Conservation (phyloP, 23 tunicate genomes). For the Phallusia fumigata region DNA sequence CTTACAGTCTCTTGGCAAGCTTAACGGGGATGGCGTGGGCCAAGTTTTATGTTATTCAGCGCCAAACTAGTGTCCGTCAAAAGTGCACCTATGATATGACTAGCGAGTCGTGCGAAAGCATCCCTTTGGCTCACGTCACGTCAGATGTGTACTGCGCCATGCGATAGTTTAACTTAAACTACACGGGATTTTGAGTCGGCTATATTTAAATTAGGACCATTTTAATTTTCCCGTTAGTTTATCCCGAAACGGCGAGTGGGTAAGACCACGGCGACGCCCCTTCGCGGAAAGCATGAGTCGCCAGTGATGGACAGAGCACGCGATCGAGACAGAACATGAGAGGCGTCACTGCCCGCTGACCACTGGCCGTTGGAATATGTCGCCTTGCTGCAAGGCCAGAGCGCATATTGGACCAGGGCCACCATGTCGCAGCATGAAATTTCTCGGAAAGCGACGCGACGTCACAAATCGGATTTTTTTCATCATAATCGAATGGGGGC, state of each 20-base stretch:
- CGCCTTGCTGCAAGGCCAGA: constrained; percentile 1
- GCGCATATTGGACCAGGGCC: neutral
- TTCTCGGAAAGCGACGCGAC: neutral
- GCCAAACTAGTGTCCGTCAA: no score
- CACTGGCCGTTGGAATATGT: no score
- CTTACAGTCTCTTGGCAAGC: no score
- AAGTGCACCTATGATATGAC: constrained; percentile 1
- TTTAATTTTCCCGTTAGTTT: neutral
- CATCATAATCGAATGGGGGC: neutral
- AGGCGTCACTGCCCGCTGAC: no score
- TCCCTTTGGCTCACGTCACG: neutral
- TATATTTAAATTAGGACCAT: neutral
- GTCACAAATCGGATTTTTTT: neutral
- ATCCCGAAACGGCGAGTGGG: neutral
- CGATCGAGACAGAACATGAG: neutral
- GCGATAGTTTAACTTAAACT: neutral
- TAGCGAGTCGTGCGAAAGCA: no score
- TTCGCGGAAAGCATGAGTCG: neutral
- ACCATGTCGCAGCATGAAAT: neutral
- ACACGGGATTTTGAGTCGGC: neutral
- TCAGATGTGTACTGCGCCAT: neutral
- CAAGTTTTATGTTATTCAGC: no score
- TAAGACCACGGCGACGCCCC: neutral
- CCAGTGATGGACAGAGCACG: neutral
- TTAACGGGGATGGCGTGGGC: no score